Evolutionary conservation across 2,797 vertebrate genomes (phyloP).

Genomic region (Gobio occitaniae): DNA sequence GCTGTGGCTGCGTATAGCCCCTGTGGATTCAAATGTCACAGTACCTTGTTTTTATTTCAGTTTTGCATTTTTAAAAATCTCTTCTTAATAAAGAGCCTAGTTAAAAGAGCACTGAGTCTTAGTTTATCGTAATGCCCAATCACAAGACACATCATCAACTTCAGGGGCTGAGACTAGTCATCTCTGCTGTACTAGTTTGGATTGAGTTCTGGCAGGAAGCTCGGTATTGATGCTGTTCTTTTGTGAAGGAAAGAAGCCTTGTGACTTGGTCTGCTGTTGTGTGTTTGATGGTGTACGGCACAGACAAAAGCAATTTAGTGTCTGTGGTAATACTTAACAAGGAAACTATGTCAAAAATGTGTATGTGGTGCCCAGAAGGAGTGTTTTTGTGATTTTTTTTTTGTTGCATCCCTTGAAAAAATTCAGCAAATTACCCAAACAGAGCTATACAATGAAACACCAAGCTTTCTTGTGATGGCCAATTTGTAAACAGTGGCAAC

Average conservation of each 20-base stretch:
- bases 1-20: constrained; percentile 10
- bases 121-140: not conserved
- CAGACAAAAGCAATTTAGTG: constrained; percentile 65
- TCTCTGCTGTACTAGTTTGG: not conserved
- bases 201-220: not conserved
- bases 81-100: not conserved
- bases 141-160: not conserved
- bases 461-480: constrained; percentile 19
- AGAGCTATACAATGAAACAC: constrained; percentile 58
- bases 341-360: constrained; percentile 80
- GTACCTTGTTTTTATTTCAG: constrained; percentile 15
- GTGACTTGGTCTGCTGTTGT: constrained; percentile 24
- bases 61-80: not conserved
- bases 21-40: constrained; percentile 24
- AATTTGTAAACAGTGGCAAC: constrained; percentile 43
- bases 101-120: not conserved
- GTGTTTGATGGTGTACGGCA: constrained; percentile 39
- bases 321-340: constrained; percentile 74
- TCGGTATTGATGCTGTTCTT: not conserved
- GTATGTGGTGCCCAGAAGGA: constrained; percentile 66
- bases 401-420: constrained; percentile 30
- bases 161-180: not conserved
- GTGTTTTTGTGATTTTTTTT: constrained; percentile 68
- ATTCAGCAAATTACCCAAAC: constrained; percentile 16
- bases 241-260: constrained; percentile 11